Evolutionary conservation across 2,888 invertebrate species (phyloP).

Genomic region (Rotaria macrura): DNA sequence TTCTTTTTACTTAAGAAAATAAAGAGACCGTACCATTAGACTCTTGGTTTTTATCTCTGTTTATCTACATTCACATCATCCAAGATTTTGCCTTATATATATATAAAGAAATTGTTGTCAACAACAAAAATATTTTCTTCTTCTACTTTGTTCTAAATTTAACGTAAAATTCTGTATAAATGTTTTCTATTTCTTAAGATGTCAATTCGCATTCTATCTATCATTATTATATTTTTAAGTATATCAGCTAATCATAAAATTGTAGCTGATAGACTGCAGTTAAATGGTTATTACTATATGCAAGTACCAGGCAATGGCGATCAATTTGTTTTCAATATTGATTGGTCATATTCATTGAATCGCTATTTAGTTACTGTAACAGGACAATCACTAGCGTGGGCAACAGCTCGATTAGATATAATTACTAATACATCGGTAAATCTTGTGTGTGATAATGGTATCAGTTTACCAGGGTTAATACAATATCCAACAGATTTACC

Average conservation of each 20-base stretch:
- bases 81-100: no score
- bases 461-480: background rate
- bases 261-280: background rate
- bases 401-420: background rate
- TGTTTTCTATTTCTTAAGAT: background rate
- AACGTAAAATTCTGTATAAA: no score
- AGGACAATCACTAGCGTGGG: background rate
- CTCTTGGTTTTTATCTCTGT: background rate
- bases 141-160: no score
- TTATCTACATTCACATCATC: background rate
- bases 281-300: background rate
- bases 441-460: background rate
- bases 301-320: background rate
- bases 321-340: constrained; percentile 6
- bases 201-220: background rate
- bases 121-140: no score
- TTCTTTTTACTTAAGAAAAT: background rate
- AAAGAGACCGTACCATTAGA: background rate
- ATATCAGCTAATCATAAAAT: background rate
- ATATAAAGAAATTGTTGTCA: no score
- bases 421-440: background rate
- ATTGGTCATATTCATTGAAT: background rate
- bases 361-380: background rate
- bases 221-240: background rate
- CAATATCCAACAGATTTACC: background rate